Base-by-base conservation (phyloP, 1,140 invertebrate genomes). In the Nasonia longicornis region DNA sequence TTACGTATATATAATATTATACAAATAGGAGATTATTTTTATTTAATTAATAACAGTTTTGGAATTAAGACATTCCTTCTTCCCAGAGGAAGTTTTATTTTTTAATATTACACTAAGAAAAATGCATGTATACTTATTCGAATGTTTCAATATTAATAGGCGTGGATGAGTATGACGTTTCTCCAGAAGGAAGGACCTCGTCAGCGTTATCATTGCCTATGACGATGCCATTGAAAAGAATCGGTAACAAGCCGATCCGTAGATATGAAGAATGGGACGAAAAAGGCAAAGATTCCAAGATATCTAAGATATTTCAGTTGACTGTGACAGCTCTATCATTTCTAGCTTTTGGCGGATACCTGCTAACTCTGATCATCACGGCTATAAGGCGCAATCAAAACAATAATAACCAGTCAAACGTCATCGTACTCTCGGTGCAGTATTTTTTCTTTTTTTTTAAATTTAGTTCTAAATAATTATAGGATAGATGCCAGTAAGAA, bases 311-410 rank as follows among this genome's bases (percentile, higher is more conserved):
- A 83, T 95, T 96, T 84, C 93, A 95, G 71, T 89, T 95, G 29
- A 93, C 95, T 0, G 91, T 96, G 6, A 95, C 95, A 0, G 93
- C 94, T 0, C 87, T 96, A 20, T 93, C 95, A 0, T 96, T 96
- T 87, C 86, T 96, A 3, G 95, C 95, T 0, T 96, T 96, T 84
- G 95, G 95, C 12, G 95, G 95, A 10, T 96, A 96, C 87, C 87
- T 96, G 14, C 86, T 96, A 0, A 95, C 94, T 85, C 88, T 96
- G 1, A 93, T 96, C 58, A 93, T 95, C 4, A 93, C 94, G 81
- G 94, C 94, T 0, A 92, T 95, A 10, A 94, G 93, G 85, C 91
- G 89, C 88, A 91, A 92, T 84, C 22, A 84, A 1, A 79, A 6
- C 1, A 77, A 72, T 1, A 66, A 69, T 3, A 71, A 48, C 11